Evolutionary conservation across 2,797 vertebrate species (phyloP).

Genomic region (Sphenodon punctatus): DNA sequence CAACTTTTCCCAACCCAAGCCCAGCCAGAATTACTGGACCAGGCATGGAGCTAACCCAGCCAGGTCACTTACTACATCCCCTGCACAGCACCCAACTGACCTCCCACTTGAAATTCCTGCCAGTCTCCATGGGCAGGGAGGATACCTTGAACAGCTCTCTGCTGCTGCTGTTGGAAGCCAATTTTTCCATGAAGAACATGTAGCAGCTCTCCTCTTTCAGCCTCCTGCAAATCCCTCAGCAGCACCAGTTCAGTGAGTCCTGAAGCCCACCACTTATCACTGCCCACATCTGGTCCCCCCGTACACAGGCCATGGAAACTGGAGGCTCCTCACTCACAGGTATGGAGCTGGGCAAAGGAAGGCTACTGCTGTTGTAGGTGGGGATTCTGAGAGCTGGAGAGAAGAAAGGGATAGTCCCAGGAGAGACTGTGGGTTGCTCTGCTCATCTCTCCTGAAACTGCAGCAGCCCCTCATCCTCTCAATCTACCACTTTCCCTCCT

Average conservation of each 20-base stretch:
- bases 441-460: too few relatives aligned
- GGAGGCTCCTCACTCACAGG: neutral
- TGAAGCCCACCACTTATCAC: slow-evolving; percentile 77
- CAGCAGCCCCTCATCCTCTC: too few relatives aligned
- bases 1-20: too few relatives aligned
- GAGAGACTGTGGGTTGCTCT: too few relatives aligned
- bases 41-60: neutral
- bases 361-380: neutral
- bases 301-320: slow-evolving; percentile 59
- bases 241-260: slow-evolving; percentile 77
- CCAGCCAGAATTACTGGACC: neutral
- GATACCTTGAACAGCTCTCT: slow-evolving; percentile 70
- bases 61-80: slow-evolving; percentile 80
- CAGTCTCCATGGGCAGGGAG: slow-evolving; percentile 78
- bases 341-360: neutral
- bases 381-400: neutral
- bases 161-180: slow-evolving; percentile 51
- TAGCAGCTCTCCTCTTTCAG: slow-evolving; percentile 76
- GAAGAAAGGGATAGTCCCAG: too few relatives aligned
- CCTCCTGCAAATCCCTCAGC: slow-evolving; percentile 69
- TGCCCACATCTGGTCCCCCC: slow-evolving; percentile 82
- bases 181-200: slow-evolving; percentile 83
- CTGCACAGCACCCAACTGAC: slow-evolving; percentile 77
- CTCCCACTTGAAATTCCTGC: slow-evolving; percentile 74
- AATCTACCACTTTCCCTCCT: too few relatives aligned